Evolutionary conservation across 2,797 vertebrate species (phyloP).

Genomic region (Otolemur crassicaudatus): DNA sequence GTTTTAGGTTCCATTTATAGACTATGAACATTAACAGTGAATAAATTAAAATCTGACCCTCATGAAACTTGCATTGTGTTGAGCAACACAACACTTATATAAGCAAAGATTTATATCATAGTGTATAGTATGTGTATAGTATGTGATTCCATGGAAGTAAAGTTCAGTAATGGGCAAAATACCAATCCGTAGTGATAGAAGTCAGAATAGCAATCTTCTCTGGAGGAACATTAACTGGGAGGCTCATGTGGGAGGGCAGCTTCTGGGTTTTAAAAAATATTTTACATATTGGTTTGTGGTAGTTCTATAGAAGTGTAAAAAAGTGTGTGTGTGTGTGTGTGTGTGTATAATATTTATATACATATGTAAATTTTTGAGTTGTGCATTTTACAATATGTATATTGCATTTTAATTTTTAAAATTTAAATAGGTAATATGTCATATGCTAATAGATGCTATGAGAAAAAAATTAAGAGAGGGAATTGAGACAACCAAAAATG

Average conservation of each 20-base stretch:
- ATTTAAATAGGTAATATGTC: neutral
- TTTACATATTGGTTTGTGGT: neutral
- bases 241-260: neutral
- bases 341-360: no score
- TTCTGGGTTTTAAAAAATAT: conserved; percentile 7
- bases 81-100: neutral
- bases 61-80: neutral
- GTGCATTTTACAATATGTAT: neutral
- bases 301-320: neutral
- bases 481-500: neutral
- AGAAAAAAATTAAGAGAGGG: conserved; percentile 1
- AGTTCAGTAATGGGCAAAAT: neutral
- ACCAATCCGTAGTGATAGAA: neutral
- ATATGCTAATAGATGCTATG: neutral
- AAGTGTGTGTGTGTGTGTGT: neutral
- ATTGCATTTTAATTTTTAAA: neutral
- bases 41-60: neutral
- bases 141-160: neutral
- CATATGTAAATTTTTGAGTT: neutral
- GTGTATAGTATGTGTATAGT: neutral
- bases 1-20: neutral
- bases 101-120: neutral
- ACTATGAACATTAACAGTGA: neutral
- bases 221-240: neutral
- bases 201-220: neutral